Conservation (phyloP, 2,113 vertebrate species). For the Nannobrachium achirus region DNA sequence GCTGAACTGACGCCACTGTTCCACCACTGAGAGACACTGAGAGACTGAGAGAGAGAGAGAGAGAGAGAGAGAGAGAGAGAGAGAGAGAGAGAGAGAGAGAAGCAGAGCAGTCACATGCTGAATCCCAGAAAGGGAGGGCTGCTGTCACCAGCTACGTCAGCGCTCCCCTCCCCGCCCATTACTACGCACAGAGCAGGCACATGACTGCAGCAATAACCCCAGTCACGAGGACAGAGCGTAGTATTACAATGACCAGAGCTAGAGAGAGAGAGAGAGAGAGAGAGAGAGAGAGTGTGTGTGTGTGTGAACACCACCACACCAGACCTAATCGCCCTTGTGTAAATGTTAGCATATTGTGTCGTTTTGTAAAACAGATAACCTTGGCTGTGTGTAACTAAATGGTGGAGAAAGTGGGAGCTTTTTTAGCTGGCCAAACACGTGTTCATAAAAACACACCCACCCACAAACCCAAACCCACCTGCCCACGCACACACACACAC, state of each 20-base stretch:
- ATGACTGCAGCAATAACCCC: slow-evolving; percentile 83
- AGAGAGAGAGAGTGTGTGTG: background rate
- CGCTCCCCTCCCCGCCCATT: slow-evolving; percentile 58
- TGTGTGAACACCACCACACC: background rate
- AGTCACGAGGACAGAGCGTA: slow-evolving; percentile 83
- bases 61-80: background rate
- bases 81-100: background rate
- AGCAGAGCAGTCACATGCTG: slow-evolving; percentile 65
- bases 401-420: slow-evolving; percentile 32
- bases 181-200: slow-evolving; percentile 73
- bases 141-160: slow-evolving; percentile 63
- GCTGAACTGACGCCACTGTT: too few species aligned
- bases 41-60: background rate
- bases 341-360: slow-evolving; percentile 64
- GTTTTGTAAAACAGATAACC: slow-evolving; percentile 47
- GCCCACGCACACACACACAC: too few species aligned
- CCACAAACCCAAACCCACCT: too few species aligned
- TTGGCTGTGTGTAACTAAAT: background rate
- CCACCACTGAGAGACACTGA: background rate
- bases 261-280: slow-evolving; percentile 4
- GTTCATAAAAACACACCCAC: too few species aligned
- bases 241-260: slow-evolving; percentile 71
- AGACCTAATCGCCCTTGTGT: slow-evolving; percentile 48
- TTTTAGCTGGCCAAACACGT: background rate
- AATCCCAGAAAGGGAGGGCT: slow-evolving; percentile 12